phyloP scores from a whole-genome alignment of 1,140 invertebrate species.

The Grapholita molesta region DNA sequence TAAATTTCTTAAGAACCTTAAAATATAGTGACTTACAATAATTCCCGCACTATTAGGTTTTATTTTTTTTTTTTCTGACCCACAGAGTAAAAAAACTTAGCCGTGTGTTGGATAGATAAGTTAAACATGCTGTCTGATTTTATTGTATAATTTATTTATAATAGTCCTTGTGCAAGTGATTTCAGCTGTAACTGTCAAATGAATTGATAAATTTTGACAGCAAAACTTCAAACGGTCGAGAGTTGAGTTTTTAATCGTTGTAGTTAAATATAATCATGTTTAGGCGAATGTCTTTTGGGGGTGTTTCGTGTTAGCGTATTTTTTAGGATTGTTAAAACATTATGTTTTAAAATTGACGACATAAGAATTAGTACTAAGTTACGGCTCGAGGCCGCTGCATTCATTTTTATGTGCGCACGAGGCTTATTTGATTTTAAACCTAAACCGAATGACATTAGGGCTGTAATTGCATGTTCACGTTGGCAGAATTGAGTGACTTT shows the following conservation, averaged over 20 bases:
- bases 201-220: too few relatives aligned
- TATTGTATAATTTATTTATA: too few relatives aligned
- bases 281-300: neutral
- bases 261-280: constrained; percentile 2
- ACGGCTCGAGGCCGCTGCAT: neutral
- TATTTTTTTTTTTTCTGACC: too few relatives aligned
- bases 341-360: constrained; percentile 9
- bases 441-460: neutral
- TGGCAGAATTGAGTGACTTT: neutral
- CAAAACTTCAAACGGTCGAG: neutral
- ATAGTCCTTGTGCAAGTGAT: too few relatives aligned
- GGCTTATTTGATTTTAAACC: neutral
- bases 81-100: too few relatives aligned
- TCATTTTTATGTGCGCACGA: neutral
- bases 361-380: neutral
- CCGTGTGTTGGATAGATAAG: too few relatives aligned
- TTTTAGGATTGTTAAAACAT: constrained; percentile 6
- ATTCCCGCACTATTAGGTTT: too few relatives aligned
- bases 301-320: constrained; percentile 1
- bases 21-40: too few relatives aligned
- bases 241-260: neutral
- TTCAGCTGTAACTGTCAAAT: too few relatives aligned
- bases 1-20: too few relatives aligned
- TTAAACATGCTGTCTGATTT: too few relatives aligned
- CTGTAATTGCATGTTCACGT: neutral